A percentile compares a stretch with the other conserved stretches of the same genome.
Evolutionary conservation across 2,797 vertebrate genomes (phyloP).

Genomic region (Channa striata): DNA sequence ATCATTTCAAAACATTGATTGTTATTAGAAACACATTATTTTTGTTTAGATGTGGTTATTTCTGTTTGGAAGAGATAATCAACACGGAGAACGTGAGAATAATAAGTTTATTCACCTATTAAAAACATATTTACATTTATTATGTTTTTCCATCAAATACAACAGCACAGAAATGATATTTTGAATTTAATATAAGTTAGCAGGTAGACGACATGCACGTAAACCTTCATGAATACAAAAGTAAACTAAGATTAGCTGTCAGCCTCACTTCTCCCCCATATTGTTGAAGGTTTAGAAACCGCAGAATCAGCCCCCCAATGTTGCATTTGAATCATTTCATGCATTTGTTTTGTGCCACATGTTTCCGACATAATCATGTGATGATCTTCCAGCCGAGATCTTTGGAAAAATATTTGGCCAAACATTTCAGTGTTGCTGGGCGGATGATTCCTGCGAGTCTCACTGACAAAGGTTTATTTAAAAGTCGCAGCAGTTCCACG

Average conservation of each 20-base stretch:
- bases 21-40: no score
- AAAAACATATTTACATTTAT: slow-evolving; percentile 54
- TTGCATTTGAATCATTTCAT: neutral
- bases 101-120: slow-evolving; percentile 59
- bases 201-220: slow-evolving; percentile 42
- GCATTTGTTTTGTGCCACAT: slow-evolving; percentile 23
- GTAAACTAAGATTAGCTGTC: slow-evolving; percentile 3
- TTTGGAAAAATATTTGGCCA: slow-evolving; percentile 4
- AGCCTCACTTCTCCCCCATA: neutral
- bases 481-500: slow-evolving; percentile 30
- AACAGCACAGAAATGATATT: slow-evolving; percentile 24
- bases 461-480: neutral
- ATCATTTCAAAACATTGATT: no score
- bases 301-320: slow-evolving; percentile 23
- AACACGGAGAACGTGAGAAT: slow-evolving; percentile 22
- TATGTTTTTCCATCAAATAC: slow-evolving; percentile 36
- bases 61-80: neutral
- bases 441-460: slow-evolving; percentile 10
- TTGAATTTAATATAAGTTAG: slow-evolving; percentile 24
- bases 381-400: slow-evolving; percentile 13
- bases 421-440: neutral
- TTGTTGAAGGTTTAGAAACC: neutral
- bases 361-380: slow-evolving; percentile 4
- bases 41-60: neutral
- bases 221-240: slow-evolving; percentile 41